These are phyloP conservation scores for Clarias platycephalus DNA, from an alignment of 2,797 vertebrate species.

Conservation along the genomic window DNA sequence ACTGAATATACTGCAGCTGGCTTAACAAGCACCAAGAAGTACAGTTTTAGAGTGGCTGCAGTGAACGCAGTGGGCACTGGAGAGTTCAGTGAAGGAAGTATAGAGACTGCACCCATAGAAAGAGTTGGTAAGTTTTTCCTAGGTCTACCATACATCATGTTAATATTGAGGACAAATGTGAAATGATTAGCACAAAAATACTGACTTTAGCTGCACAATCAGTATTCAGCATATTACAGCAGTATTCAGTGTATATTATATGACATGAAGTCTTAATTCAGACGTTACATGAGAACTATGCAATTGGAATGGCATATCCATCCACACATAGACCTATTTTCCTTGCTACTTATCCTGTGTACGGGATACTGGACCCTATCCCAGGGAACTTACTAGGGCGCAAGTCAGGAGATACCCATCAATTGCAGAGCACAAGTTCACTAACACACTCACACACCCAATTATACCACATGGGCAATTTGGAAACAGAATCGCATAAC, in stretches of 20 bases:
- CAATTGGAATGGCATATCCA: neutral
- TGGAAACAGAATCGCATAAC: neutral
- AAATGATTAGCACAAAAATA: neutral
- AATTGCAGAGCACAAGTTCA: too few species aligned
- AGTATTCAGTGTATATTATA: neutral
- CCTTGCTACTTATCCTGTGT: too few species aligned
- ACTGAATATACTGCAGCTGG: conserved; percentile 84
- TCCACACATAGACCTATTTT: too few species aligned
- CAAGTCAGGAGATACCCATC: too few species aligned
- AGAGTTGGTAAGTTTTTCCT: conserved; percentile 82
- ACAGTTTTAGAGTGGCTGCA: conserved; percentile 91
- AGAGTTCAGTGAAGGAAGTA: conserved; percentile 89
- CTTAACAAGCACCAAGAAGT: conserved; percentile 87
- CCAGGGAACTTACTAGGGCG: too few species aligned
- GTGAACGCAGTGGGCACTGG: conserved; percentile 91
- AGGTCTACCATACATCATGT: neutral
- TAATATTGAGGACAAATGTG: neutral
- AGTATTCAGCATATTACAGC: neutral
- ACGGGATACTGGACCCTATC: too few species aligned
- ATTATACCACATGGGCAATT: too few species aligned
- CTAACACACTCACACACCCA: too few species aligned
- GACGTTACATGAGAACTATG: neutral
- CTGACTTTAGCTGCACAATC: neutral
- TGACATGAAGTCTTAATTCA: neutral
- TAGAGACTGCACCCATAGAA: conserved; percentile 87